These are phyloP conservation scores for Camelus bactrianus DNA, from an alignment of 2,113 vertebrate genomes.

Conservation along the genomic window DNA sequence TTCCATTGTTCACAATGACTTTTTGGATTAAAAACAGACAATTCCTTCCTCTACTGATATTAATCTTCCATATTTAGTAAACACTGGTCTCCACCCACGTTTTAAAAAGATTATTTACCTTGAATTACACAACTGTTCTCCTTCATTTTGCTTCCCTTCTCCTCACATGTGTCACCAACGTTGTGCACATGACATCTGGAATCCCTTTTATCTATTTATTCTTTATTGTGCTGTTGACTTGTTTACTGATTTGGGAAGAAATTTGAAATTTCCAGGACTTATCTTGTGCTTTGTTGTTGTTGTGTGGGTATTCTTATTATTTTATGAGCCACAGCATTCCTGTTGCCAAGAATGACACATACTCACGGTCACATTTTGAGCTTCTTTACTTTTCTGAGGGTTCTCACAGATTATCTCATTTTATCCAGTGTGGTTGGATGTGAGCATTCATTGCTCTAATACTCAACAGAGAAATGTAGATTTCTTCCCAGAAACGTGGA, in stretches of 20 bases:
- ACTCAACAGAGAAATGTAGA: not conserved
- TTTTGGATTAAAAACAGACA: slow-evolving; percentile 62
- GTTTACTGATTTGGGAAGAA: not conserved
- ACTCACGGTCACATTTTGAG: not conserved
- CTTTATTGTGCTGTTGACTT: not conserved
- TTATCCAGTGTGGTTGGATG: not conserved
- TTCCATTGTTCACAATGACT: slow-evolving; percentile 55
- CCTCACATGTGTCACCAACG: not conserved
- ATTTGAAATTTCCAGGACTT: not conserved
- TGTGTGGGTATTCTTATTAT: not conserved
- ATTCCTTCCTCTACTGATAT: slow-evolving; percentile 66
- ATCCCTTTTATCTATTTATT: not conserved
- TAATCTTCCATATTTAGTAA: slow-evolving; percentile 69
- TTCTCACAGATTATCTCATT: not conserved
- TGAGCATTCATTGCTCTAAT: not conserved
- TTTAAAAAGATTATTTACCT: slow-evolving; percentile 37
- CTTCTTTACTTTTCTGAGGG: not conserved
- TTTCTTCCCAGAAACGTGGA: not conserved
- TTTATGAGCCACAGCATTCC: not conserved
- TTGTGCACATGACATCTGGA: not conserved
- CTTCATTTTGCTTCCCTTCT: not conserved
- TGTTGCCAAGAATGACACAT: not conserved
- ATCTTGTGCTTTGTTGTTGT: not conserved
- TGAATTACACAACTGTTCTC: not conserved
- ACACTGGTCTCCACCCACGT: slow-evolving; percentile 55